Base-by-base conservation (phyloP, 2,888 invertebrate species). In the Rhabditoides inermis region DNA sequence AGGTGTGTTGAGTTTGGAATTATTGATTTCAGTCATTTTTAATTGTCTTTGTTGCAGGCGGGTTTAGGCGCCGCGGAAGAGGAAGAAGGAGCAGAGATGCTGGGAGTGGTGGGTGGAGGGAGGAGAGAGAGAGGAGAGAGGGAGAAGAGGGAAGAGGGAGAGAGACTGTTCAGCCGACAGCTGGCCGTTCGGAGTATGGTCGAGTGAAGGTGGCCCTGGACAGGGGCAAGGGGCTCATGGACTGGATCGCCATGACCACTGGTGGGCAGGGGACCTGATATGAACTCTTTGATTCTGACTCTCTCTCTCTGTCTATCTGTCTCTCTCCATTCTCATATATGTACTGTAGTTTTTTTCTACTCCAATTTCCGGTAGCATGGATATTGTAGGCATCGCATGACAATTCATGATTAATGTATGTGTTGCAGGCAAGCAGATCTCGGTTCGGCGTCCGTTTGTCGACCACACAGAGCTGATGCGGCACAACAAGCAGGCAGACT, bases 171-270 rank as follows among this genome's bases (percentile, higher is more conserved):
- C n/a, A 67, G 41, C 61, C 60, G 2, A 49, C 61, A 6, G 57
- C 59, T 3, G 68, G 67, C 27, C 50, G 67, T 48, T 61, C 66
- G 45, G 72, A 72, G 55, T 65, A 66, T 61, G 67, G 69, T 4
- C 58, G 69, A 20, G 62, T 63, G 18, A 74, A 72, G 52, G 73
- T 73, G 15, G 65, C 65, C 6, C 53, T 73, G 39, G 63, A 63
- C 25, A 63, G 62, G 12, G 73, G 73, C n/a, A 72, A 65, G 55
- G 68, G 67, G 15, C 57, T 72, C 10, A 61, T 70, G 60, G 70
- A 72, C 40, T 73, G 73, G 73, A 60, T 73, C 22, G 55, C 60
- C 45, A 53, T 70, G 10, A 63, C 71, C 2, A 40, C 58, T 18
- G 50, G 56, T 18, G 63, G 65, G 49, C 63, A 60, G 15, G 5